A percentile compares a stretch with the other conserved stretches of the same genome.
Evolutionary conservation across 2,888 invertebrate species (phyloP).

Genomic region (Fragum whitleyi): DNA sequence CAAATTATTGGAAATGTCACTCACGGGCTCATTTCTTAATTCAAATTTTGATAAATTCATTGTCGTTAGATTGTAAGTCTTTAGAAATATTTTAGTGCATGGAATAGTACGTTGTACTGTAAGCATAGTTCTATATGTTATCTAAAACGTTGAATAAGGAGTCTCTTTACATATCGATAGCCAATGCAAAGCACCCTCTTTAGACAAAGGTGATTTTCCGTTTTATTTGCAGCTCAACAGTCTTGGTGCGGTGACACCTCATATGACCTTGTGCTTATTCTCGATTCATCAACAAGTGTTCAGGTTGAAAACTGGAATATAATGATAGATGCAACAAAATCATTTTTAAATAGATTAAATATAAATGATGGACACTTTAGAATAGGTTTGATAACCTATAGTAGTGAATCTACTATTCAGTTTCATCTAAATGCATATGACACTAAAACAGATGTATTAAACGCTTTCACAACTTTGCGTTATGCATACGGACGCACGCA

Average conservation of each 20-base stretch:
- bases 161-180: background rate
- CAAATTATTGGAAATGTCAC: too few species aligned
- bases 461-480: constrained; percentile 70
- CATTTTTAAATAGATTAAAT: constrained; percentile 69
- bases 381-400: constrained; percentile 79
- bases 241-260: constrained; percentile 64
- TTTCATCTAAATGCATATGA: constrained; percentile 74
- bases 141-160: too few species aligned
- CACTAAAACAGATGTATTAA: constrained; percentile 65
- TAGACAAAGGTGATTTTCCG: background rate
- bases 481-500: constrained; percentile 78
- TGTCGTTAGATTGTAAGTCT: too few species aligned
- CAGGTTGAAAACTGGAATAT: constrained; percentile 72
- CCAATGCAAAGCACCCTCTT: background rate
- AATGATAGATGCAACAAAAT: constrained; percentile 70
- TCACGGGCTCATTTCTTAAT: too few species aligned
- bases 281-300: constrained; percentile 81
- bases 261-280: constrained; percentile 77
- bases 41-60: too few species aligned
- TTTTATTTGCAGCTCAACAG: constrained; percentile 20
- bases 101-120: too few species aligned
- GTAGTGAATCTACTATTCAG: constrained; percentile 70
- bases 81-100: too few species aligned
- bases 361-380: constrained; percentile 75
- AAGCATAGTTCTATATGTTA: too few species aligned